Conservation (phyloP, 2,888 invertebrate species). For the Chelonus formosanus region DNA sequence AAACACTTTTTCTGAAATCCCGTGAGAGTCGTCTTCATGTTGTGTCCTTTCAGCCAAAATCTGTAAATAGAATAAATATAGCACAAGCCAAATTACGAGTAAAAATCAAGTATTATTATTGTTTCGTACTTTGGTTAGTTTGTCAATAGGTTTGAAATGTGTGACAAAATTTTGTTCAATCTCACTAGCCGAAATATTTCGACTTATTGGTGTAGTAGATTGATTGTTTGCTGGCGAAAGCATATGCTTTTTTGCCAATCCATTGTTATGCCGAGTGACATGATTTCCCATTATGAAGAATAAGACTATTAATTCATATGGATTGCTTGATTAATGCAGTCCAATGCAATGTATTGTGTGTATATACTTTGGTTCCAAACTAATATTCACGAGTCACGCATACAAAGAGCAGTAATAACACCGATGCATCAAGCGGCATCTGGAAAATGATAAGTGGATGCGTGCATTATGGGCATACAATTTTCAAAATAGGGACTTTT, state of each 20-base stretch:
- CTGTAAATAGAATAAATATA: conserved; percentile 64
- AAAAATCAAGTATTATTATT: conserved; percentile 3
- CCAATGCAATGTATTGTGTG: too few species aligned
- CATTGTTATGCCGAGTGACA: conserved; percentile 48
- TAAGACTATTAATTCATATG: conserved; percentile 19
- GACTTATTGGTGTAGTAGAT: conserved; percentile 67
- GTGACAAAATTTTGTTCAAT: conserved; percentile 71
- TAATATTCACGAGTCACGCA: too few species aligned
- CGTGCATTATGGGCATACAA: too few species aligned
- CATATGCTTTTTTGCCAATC: conserved; percentile 46
- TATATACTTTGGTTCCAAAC: too few species aligned
- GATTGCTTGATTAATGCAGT: not conserved
- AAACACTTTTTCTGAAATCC: conserved; percentile 75
- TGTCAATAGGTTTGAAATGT: conserved; percentile 78
- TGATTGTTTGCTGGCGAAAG: conserved; percentile 34
- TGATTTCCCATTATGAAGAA: conserved; percentile 51
- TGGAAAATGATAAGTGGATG: too few species aligned
- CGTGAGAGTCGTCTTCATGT: conserved; percentile 76
- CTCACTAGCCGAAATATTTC: conserved; percentile 75
- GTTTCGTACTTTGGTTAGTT: conserved; percentile 74
- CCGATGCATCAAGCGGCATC: too few species aligned
- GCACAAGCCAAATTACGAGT: not conserved
- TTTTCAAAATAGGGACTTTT: too few species aligned
- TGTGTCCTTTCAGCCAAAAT: conserved; percentile 75
- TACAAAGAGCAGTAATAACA: too few species aligned